Base-by-base conservation (phyloP, 2,888 invertebrate species). In the Spodoptera exigua region DNA sequence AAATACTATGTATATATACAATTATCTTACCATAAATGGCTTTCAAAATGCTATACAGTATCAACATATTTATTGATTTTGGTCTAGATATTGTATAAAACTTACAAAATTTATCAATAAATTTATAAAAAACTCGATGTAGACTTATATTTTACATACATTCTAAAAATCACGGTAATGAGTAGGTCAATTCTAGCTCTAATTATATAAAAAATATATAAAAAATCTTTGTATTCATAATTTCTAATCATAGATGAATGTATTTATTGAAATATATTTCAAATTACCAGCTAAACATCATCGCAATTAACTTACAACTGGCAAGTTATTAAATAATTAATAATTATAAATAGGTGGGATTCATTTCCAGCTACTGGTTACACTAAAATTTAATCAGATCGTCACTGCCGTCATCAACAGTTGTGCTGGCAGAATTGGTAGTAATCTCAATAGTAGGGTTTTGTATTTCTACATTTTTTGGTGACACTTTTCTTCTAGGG, bases 351-450 rank as follows among this genome's bases (percentile, higher is more conserved):
- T 76, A 66, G 83, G 83, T 84, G 84, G 83, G 83, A 81, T 69
- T 52, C 56, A 40, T 45, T 61, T 73, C 34, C 21, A 74, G 52
- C 48, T 58, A 40, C 47, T 52, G 14, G 37, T 45, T 40, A 45
- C 61, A 58, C 78, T 84, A 94, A 89, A 93, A 93, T 73, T 89
- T 83, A 64, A 94, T 94, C 73, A 94, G 90, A 85, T 94, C 94
- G 69, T 92, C 90, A 77, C 69, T 82, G 56, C 80, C 74, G 47
- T 81, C 79, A 40, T 71, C 70, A 60, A 74, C 73, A 36, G 67
- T 76, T 58, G 61, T 69, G 64, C 60, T 79, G 48, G 70, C 73
- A 62, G 63, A 70, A 41, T 44, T 67, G 35, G 48, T 66, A 61
- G 58, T 66, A 56, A 64, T 67, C 55, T 75, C 78, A 58, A 74